phyloP scores from a whole-genome alignment of 2,888 invertebrate genomes.

The Catocala nupta region DNA sequence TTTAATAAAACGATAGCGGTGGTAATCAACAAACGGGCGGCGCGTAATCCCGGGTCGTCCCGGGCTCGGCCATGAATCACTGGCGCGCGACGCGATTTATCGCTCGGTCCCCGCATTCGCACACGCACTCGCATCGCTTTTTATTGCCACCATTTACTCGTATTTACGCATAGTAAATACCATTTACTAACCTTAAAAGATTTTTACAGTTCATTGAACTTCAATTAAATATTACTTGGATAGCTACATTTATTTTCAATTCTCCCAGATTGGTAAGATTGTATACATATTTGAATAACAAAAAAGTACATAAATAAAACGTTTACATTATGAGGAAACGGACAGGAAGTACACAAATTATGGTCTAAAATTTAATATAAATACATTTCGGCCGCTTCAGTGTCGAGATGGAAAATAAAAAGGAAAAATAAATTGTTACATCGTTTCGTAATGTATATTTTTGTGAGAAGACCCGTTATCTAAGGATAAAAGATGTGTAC shows the following conservation, averaged over 20 bases:
- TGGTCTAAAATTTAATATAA: slow-evolving; percentile 15
- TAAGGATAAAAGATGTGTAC: slow-evolving; percentile 26
- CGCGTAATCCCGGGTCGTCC: slow-evolving; percentile 50
- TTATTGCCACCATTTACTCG: slow-evolving; percentile 59
- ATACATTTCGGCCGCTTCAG: slow-evolving; percentile 20
- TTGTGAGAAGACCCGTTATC: slow-evolving; percentile 16
- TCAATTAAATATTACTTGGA: slow-evolving; percentile 2
- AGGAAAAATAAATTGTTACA: slow-evolving; percentile 23
- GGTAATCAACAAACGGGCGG: slow-evolving; percentile 50
- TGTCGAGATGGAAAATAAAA: slow-evolving; percentile 32
- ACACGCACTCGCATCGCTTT: slow-evolving; percentile 57
- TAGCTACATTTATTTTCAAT: background rate
- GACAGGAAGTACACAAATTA: slow-evolving; percentile 29
- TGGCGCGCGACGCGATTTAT: slow-evolving; percentile 58
- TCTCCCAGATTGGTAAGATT: background rate
- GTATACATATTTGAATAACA: background rate
- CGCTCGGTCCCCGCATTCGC: slow-evolving; percentile 56
- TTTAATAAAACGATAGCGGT: slow-evolving; percentile 45
- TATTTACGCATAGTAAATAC: slow-evolving; percentile 48
- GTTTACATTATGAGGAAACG: slow-evolving; percentile 10
- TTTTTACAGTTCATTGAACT: slow-evolving; percentile 11
- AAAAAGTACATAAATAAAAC: slow-evolving; percentile 4
- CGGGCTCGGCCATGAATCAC: slow-evolving; percentile 58
- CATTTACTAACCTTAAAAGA: slow-evolving; percentile 35
- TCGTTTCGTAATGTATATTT: slow-evolving; percentile 22